Evolutionary conservation across 92 coral and sea anemone genomes (phyloP), one percentile per base, ranked within the genome.

Genomic region (Zoanthus sociatus): DNA sequence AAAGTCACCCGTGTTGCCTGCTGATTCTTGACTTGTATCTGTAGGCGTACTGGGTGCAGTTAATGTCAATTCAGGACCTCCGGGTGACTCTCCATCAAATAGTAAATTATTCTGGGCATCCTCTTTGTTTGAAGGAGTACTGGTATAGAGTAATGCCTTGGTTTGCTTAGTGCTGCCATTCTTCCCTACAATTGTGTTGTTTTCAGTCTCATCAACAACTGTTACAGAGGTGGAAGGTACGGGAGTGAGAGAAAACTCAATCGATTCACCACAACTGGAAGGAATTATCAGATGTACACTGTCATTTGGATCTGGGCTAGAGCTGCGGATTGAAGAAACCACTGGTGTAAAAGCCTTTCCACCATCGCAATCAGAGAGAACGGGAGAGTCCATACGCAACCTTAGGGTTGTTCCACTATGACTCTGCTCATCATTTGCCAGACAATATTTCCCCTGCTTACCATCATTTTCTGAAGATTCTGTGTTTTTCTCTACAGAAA

Each of bases 311-410:
- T 81, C 85, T 42, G 85, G 85, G 45, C 85, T 81, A 13, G 85
- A 81, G 46, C 85, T 81, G 61, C 85, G 85, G 73, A 81, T 81
- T 18, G 85, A 81, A 47, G 85, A 81, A n/a, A 81, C 85, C n/a
- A 81, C 14, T 6, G 85, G 85, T 66, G 85, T 81, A 64, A 81
- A 81, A 67, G 66, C 60, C 61, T 21, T 81, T 21, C 85, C 85
- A 47, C 85, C 85, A 66, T 67, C 85, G 47, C 26, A 75, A 11
- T n/a, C 63, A 20, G 85, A 81, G 14, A 81, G 60, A 0, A 81
- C 73, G 20, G 85, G 85, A 26, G 85, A 81, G 46, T 81, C 85
- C 85, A 81, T 81, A 46, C 76, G 60, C 45, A 81, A 73, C 63
- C 76, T 64, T 21, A 81, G 85, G 21, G 42, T 81, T 16, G 85